These are phyloP conservation scores for Copsychus sechellarum DNA, from an alignment of 2,113 vertebrate species.

Conservation along the genomic window DNA sequence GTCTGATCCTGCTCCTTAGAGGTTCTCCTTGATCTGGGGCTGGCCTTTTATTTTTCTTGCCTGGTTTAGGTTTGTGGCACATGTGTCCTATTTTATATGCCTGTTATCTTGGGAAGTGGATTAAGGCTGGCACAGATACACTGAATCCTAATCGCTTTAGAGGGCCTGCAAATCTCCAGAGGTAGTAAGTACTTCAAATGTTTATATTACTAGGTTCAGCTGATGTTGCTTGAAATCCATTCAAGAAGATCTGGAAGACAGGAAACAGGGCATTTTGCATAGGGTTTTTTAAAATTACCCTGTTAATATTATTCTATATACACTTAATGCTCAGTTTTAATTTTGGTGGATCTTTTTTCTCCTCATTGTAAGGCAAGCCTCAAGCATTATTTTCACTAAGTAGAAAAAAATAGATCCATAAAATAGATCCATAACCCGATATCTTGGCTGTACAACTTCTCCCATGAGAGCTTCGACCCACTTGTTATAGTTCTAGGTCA, in stretches of 20 bases:
- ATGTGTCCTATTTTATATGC: constrained; percentile 11
- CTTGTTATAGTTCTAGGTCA: not conserved
- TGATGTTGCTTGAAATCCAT: constrained; percentile 22
- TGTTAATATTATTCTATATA: not conserved
- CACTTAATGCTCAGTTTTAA: not conserved
- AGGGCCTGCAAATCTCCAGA: not conserved
- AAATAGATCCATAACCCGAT: not conserved
- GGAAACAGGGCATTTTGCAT: not conserved
- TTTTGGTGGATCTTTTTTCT: not conserved
- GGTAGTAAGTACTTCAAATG: not conserved
- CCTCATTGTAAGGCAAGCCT: not conserved
- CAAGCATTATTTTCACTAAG: not conserved
- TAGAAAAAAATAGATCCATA: not conserved
- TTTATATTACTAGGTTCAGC: not conserved
- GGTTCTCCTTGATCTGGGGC: not conserved
- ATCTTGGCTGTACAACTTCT: not conserved
- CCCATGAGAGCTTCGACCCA: not conserved
- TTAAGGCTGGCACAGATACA: constrained; percentile 25
- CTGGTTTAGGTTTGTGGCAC: not conserved
- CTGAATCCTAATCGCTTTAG: not conserved
- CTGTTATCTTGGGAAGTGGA: not conserved
- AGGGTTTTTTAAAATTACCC: not conserved
- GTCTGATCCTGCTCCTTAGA: not conserved
- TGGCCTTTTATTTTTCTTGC: constrained; percentile 8
- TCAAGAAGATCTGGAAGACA: not conserved